A percentile compares a stretch with the other conserved stretches of the same genome.
Conservation (phyloP, 2,113 vertebrate species). For the Lophura nycthemera region DNA sequence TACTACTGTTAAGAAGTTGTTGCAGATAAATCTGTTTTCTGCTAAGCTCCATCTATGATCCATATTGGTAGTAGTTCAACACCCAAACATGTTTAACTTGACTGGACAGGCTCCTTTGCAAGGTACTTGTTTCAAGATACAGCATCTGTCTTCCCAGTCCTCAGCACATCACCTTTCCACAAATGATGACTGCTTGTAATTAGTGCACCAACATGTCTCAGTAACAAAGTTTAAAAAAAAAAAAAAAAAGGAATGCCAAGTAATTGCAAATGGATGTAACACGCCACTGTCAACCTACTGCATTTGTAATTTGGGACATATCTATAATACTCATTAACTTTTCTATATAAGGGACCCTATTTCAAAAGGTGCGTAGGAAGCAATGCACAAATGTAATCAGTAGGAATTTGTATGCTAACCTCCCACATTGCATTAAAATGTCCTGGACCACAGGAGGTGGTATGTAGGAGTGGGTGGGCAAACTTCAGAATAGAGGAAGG, state of each 20-base stretch:
- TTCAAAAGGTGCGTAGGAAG: constrained; percentile 55
- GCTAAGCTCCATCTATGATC: not conserved
- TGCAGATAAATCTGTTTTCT: not conserved
- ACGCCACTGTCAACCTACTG: constrained; percentile 34
- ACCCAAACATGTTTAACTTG: not conserved
- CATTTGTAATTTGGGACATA: not conserved
- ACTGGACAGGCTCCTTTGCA: not conserved
- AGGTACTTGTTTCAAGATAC: not conserved
- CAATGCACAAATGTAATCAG: constrained; percentile 23
- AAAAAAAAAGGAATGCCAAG: not conserved
- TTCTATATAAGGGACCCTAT: constrained; percentile 3
- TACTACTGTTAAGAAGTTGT: not conserved
- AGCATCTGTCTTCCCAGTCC: not conserved
- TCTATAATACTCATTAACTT: not conserved
- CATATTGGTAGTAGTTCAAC: not conserved
- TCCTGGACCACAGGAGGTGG: constrained; percentile 45
- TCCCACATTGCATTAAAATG: constrained; percentile 40
- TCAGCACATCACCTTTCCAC: not conserved
- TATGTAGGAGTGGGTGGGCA: constrained; percentile 43
- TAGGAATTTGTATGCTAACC: constrained; percentile 47
- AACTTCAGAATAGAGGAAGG: constrained; percentile 43
- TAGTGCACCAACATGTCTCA: not conserved
- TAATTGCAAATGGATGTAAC: constrained; percentile 1
- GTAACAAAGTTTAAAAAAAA: not conserved
- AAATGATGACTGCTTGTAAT: rapidly evolving